Conservation (phyloP, 1,140 invertebrate genomes). For the Nephila pilipes region DNA sequence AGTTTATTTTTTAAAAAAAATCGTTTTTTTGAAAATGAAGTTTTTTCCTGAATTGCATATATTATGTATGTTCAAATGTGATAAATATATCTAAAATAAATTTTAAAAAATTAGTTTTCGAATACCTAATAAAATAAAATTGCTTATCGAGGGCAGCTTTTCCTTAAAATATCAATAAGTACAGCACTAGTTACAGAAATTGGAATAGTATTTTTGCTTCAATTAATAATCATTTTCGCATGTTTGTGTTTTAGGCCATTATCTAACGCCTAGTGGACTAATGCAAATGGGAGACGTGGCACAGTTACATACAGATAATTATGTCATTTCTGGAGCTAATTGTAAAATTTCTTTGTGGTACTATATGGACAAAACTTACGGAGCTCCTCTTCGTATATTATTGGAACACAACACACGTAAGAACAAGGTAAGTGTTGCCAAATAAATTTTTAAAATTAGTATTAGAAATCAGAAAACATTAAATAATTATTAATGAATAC, state of each 20-base stretch:
- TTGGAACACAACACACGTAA: not conserved
- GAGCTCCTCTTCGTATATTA: conserved; percentile 12
- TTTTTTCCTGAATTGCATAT: too few relatives aligned
- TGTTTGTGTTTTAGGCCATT: conserved; percentile 59
- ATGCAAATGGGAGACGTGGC: not conserved
- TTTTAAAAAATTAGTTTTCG: too few relatives aligned
- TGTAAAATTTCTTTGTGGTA: conserved; percentile 69
- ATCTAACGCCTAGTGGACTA: not conserved
- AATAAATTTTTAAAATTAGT: not conserved
- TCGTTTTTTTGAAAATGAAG: too few relatives aligned
- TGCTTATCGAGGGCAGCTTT: too few relatives aligned
- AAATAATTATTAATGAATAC: too few relatives aligned
- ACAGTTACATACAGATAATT: conserved; percentile 58
- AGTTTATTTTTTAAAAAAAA: too few relatives aligned
- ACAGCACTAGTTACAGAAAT: too few relatives aligned
- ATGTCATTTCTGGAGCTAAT: conserved; percentile 45
- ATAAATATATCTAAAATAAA: too few relatives aligned
- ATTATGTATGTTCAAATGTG: too few relatives aligned
- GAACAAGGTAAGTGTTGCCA: conserved; percentile 21
- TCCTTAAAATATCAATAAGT: too few relatives aligned
- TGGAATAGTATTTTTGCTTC: too few relatives aligned
- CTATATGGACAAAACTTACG: not conserved
- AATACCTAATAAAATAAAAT: too few relatives aligned
- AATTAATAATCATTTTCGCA: not conserved
- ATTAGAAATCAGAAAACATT: not conserved